Evolutionary conservation across 2,888 invertebrate species (phyloP), one percentile per base, ranked within the genome.

Genomic region (Heliconius sara): DNA sequence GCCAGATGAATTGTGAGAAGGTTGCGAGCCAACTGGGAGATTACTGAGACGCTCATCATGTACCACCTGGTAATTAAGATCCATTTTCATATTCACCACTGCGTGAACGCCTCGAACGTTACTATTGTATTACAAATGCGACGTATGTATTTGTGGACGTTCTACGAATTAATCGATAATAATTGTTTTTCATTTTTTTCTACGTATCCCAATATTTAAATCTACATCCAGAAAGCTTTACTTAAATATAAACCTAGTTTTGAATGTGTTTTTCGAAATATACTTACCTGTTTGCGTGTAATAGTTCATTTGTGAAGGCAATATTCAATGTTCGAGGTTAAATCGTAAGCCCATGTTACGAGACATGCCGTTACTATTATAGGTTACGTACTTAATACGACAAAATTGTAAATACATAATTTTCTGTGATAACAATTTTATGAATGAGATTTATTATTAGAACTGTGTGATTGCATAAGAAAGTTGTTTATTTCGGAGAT

Each of bases 401-500:
- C 93, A 93, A 95, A 95, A 93, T 95, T 95, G 95, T 95, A 95
- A 93, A 95, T 95, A 95, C 94, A 95, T 95, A 91, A 95, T 95
- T 95, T 95, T 95, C 95, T 95, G 95, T 95, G 95, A 95, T 95
- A 95, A 95, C 94, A 95, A 93, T 93, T 87, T 90, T 88, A 91
- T 92, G 92, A 92, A 92, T 93, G 92, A 91, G 90, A 90, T 89
- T 91, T 91, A 93, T 91, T 90, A 93, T 92, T 95, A 95, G 93
- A 92, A 93, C 92, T 92, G 95, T 93, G 95, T 95, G 95, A 93
- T 92, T 95, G 95, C 95, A 92, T 93, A 92, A 91, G 89, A 87
- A 91, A 91, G 91, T 91, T 90, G 89, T 92, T 94, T 88, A 91
- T 92, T 94, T 93, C 88, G 88, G 87, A 86, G 88, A 86, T 88